Base-by-base conservation (phyloP, 2,888 invertebrate genomes). In the Noctua fimbriata region DNA sequence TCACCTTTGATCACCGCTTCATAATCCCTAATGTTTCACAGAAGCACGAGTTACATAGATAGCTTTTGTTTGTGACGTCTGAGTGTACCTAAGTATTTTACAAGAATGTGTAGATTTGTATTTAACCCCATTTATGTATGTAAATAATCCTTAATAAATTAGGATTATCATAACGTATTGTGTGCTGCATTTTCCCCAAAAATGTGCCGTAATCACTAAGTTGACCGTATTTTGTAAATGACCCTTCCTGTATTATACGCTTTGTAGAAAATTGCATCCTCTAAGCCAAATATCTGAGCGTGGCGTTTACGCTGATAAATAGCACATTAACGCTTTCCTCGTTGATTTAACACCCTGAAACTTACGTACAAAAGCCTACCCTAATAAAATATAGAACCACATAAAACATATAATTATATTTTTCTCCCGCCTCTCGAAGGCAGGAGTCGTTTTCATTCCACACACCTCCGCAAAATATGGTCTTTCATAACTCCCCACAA, bases 381-480 rank as follows among this genome's bases (percentile, higher is more conserved):
- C 87, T 88, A 91, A 93, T 92, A 93, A 92, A 93, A 91, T 91
- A 90, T 90, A 90, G 88, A 87, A 85, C 87, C 89, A 89, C 89
- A 92, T 93, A 93, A 92, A 91, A 91, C 87, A 91, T 91, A 94
- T 95, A 95, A 95, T 95, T 95, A 94, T 94, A 88, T 89, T 91
- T 92, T 91, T 91, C 91, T 91, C 92, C 90, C 93, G 91, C 93
- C 92, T 92, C 92, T 92, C 92, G 91, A 93, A 92, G 91, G 93
- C 92, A 93, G 91, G 92, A 93, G 94, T 94, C 93, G 92, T 93
- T 93, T 91, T 92, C 92, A 93, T 93, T 91, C 91, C 90, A 92
- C 92, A 90, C 94, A 94, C 95, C 95, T 94, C 92, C 90, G 91
- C 93, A 91, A 95, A 96, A 96, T 96, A 96, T 95, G 94, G 93